Conservation (phyloP, 2,797 vertebrate species). For the Myripristis murdjan region DNA sequence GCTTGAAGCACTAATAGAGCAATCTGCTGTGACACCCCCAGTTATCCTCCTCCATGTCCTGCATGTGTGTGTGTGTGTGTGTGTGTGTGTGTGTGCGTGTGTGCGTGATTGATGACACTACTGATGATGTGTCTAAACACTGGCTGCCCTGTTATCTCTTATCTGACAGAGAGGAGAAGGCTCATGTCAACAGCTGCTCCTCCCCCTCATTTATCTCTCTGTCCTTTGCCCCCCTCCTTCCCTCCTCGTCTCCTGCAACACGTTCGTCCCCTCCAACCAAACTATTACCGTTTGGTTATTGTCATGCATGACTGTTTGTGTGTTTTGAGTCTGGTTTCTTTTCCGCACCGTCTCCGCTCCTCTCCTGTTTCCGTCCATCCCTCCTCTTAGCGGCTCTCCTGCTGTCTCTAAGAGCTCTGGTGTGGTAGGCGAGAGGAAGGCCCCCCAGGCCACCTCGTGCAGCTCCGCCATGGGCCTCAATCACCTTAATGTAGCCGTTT, state of each 20-base stretch:
- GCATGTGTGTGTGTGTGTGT: background rate
- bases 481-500: conserved; percentile 91
- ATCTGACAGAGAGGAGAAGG: conserved; percentile 67
- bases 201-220: conserved; percentile 78
- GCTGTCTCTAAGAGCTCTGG: conserved; percentile 85
- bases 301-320: background rate
- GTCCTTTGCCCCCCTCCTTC: conserved; percentile 19
- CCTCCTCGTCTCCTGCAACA: background rate
- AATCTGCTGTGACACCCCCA: conserved; percentile 61
- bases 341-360: conserved; percentile 28
- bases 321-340: background rate
- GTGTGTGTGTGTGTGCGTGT: conserved; percentile 21
- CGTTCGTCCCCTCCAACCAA: conserved; percentile 22
- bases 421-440: conserved; percentile 76
- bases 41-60: conserved; percentile 49
- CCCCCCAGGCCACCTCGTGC: conserved; percentile 78
- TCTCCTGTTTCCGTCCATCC: conserved; percentile 80
- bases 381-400: conserved; percentile 83
- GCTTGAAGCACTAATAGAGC: conserved; percentile 61
- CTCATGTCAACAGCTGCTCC: conserved; percentile 65
- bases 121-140: conserved; percentile 80
- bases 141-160: conserved; percentile 75
- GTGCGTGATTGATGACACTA: conserved; percentile 78
- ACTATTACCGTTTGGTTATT: background rate
- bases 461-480: conserved; percentile 83